Conservation (phyloP, 2,797 vertebrate genomes). For the Momotus momota region DNA sequence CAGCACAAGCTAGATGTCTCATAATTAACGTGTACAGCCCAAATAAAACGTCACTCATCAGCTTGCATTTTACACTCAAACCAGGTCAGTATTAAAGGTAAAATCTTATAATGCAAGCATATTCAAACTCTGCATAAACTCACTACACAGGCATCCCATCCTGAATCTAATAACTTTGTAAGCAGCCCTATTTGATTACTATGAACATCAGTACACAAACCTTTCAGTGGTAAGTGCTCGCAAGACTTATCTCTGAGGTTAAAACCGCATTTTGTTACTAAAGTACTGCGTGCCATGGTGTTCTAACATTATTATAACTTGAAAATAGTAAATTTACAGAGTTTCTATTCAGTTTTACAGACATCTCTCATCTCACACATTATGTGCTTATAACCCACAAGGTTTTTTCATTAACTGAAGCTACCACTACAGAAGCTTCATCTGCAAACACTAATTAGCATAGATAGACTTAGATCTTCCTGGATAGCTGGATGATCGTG, state of each 20-base stretch:
- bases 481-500: neutral
- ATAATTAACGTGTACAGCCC: neutral
- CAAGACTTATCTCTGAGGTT: neutral
- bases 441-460: slow-evolving; percentile 12
- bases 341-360: neutral
- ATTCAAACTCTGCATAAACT: neutral
- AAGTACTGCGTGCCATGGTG: fast-evolving
- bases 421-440: neutral
- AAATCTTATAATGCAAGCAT: neutral
- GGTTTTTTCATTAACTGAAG: neutral
- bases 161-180: fast-evolving
- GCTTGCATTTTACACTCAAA: too few species aligned
- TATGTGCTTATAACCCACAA: neutral
- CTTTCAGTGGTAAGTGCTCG: neutral
- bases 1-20: neutral
- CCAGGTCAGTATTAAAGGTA: neutral
- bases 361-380: neutral
- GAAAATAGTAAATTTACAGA: neutral
- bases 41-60: neutral
- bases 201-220: neutral
- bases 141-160: neutral
- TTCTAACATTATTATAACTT: neutral
- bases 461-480: neutral
- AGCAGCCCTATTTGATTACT: neutral
- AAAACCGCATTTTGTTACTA: fast-evolving